phyloP scores from a whole-genome alignment of 2,797 vertebrate species.

The Scolopax rusticola region DNA sequence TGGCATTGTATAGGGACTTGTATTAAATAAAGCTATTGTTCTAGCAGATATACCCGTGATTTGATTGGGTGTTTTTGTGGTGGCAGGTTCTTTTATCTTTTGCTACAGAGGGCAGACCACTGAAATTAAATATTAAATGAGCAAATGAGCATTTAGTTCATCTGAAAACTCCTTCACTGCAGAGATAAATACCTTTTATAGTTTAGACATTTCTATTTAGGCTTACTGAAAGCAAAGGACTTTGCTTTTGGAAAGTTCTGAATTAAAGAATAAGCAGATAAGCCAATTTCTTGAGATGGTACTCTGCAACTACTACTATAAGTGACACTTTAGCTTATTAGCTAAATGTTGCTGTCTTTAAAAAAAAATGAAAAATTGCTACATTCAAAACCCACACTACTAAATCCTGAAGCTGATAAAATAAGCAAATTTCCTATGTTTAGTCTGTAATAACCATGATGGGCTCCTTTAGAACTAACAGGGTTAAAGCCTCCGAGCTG shows the following conservation, averaged over 20 bases:
- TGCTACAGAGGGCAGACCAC: background rate
- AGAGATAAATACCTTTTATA: conserved; percentile 30
- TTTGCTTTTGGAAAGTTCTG: conserved; percentile 19
- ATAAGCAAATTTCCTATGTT: conserved; percentile 49
- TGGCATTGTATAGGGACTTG: background rate
- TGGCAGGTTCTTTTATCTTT: conserved; percentile 9
- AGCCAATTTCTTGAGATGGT: background rate
- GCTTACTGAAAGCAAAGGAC: background rate
- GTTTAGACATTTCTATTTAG: background rate
- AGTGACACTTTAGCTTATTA: background rate
- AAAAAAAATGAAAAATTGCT: background rate
- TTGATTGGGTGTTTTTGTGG: background rate
- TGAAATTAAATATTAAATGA: conserved; percentile 59
- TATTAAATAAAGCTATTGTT: background rate
- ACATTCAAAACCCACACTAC: background rate
- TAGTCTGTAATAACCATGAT: conserved; percentile 14
- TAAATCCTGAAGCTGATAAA: conserved; percentile 15
- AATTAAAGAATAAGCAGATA: conserved; percentile 34
- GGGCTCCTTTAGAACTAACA: background rate
- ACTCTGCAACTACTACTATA: background rate
- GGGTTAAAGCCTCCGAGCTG: background rate
- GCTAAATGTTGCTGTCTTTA: background rate
- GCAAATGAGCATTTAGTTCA: conserved; percentile 39
- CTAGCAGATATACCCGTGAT: background rate
- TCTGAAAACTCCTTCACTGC: conserved; percentile 16